A percentile compares a stretch with the other conserved stretches of the same genome.
phyloP scores from a whole-genome alignment of 2,888 invertebrate genomes.

The Tetragnatha montana region DNA sequence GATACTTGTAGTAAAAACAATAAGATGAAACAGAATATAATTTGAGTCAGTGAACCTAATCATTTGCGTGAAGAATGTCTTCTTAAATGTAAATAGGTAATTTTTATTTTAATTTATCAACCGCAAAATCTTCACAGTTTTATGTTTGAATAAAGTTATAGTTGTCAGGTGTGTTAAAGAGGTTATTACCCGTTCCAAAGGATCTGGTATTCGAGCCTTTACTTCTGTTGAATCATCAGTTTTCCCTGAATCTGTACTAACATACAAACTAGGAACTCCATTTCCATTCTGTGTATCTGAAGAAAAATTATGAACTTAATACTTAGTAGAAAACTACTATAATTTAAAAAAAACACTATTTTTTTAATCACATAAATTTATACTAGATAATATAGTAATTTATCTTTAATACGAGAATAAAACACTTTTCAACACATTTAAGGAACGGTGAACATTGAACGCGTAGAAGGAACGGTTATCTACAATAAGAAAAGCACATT shows the following conservation, averaged over 20 bases:
- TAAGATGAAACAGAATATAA: too few relatives aligned
- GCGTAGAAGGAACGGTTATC: too few relatives aligned
- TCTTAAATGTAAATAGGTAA: too few relatives aligned
- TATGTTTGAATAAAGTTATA: background rate
- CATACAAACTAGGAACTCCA: constrained; percentile 16
- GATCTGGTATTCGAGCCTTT: constrained; percentile 47
- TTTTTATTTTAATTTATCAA: background rate
- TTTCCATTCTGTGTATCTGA: constrained; percentile 2
- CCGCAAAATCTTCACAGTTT: background rate
- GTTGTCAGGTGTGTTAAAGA: background rate
- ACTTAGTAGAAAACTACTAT: background rate
- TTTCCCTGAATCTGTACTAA: constrained; percentile 31
- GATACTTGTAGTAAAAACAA: too few relatives aligned
- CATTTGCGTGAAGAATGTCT: too few relatives aligned
- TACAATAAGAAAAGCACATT: too few relatives aligned
- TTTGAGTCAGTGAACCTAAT: too few relatives aligned
- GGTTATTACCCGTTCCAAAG: constrained; percentile 49
- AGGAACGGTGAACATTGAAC: too few relatives aligned
- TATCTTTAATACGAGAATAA: too few relatives aligned
- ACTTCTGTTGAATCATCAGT: constrained; percentile 55
- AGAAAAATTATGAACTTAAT: background rate
- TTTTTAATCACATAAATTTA: background rate
- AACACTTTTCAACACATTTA: too few relatives aligned
- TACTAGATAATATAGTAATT: background rate
- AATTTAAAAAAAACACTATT: background rate